These are phyloP conservation scores for Orthosia incerta DNA, from an alignment of 2,888 invertebrate genomes.

Conservation along the genomic window DNA sequence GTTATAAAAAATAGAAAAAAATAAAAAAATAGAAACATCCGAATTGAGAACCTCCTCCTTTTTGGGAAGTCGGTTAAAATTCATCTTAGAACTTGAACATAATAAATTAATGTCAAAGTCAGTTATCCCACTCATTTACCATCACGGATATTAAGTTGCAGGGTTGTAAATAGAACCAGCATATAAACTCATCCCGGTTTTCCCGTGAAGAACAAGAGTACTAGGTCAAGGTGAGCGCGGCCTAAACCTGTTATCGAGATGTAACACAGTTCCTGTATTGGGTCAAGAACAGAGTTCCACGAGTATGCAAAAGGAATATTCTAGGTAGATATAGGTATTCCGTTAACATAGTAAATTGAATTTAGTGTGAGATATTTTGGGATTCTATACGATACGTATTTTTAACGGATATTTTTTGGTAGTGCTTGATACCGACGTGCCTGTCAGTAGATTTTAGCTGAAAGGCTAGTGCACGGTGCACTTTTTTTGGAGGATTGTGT, in stretches of 20 bases:
- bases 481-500: neutral
- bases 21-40: too few relatives aligned
- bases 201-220: slow-evolving; percentile 60
- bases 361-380: neutral
- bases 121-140: neutral
- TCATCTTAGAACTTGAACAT: neutral
- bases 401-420: neutral
- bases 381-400: too few relatives aligned
- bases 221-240: slow-evolving; percentile 68
- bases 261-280: slow-evolving; percentile 72
- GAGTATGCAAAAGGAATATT: slow-evolving; percentile 6
- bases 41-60: too few relatives aligned
- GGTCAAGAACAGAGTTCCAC: slow-evolving; percentile 55
- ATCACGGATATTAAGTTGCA: slow-evolving; percentile 19
- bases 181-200: slow-evolving; percentile 16
- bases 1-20: neutral
- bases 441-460: neutral
- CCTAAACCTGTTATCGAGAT: slow-evolving; percentile 74
- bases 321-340: neutral
- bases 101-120: neutral
- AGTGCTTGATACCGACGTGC: neutral
- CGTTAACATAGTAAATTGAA: slow-evolving; percentile 14
- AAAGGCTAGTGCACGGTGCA: too few relatives aligned
- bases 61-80: too few relatives aligned
- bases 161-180: slow-evolving; percentile 13